Conservation (phyloP, 2,113 vertebrate species). For the Centropus bengalensis region DNA sequence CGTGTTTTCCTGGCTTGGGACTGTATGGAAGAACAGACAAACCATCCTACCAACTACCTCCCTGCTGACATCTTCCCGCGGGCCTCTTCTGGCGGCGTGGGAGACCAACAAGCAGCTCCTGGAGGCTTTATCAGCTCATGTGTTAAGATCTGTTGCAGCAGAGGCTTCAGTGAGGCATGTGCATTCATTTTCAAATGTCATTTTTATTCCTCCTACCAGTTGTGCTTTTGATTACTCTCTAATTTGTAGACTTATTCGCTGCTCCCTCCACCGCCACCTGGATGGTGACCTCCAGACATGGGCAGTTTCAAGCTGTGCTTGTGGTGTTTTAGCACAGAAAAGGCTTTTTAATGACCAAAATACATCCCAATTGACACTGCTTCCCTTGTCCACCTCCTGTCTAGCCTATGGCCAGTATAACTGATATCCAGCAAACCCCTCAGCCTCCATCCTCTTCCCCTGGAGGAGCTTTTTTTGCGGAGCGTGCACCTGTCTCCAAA, state of each 20-base stretch:
- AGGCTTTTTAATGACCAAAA: background rate
- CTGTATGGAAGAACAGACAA: background rate
- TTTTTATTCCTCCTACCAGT: background rate
- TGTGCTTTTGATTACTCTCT: background rate
- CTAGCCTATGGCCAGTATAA: background rate
- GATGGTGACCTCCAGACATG: background rate
- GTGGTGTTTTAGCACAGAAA: background rate
- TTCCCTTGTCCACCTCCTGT: background rate
- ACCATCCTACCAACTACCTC: background rate
- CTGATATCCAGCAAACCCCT: background rate
- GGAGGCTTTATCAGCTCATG: background rate
- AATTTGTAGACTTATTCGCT: background rate
- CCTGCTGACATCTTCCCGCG: background rate
- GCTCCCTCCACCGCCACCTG: background rate
- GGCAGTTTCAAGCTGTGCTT: rapidly evolving
- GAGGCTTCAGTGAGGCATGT: background rate
- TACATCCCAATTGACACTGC: background rate
- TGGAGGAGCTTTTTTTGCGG: background rate
- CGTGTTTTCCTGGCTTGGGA: background rate
- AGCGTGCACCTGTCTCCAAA: slow-evolving; percentile 29
- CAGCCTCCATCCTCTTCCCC: background rate
- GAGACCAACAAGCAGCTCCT: background rate
- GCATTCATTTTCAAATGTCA: background rate
- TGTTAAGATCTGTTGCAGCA: background rate
- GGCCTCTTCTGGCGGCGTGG: background rate